Evolutionary conservation across 2,888 invertebrate genomes (phyloP), one percentile per base, ranked within the genome.

Genomic region (Gryllus longicercus): DNA sequence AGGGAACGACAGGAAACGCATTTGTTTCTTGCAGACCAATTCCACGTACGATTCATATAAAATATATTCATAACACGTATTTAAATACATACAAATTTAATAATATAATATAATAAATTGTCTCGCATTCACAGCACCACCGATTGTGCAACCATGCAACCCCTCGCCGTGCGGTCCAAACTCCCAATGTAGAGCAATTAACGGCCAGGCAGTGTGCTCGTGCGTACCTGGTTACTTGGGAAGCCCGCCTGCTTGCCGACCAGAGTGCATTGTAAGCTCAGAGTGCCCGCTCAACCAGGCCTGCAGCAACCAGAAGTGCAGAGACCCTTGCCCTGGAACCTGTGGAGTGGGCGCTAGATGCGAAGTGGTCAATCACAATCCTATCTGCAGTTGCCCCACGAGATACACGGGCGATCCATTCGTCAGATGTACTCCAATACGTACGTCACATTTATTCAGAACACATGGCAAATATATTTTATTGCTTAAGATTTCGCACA

Each of bases 1-100:
- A 86, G 79, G 92, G 91, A 77, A 91, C 89, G 88, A 90, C 90
- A 49, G 93, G 94, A 76, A 92, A 93, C 85, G 91, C 94, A 18
- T 93, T 94, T 84, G 88, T 90, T 63, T 88, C 78, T 77, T 79
- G 94, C 84, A 86, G 86, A 51, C 88, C 88, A 50, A 86, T 91
- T 84, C 88, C 89, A 89, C 90, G 92, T 92, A 90, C 78, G 82
- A 38, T 4, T 38, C 0, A 79, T 76, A 76, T 8, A 16, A n/a
- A 18, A 76, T 16, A 21, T 5, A 25, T 21, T 23, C 23, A 76
- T 76, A 21, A 16, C 76, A 4, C 18, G 1, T 21, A 4, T 76
- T 25, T 16, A 38, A 38, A 38, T 38, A 38, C 38, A 1, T 63
- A 63, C 12, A 11, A 63, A 63, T 16, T 63, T 16, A 63, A 63